A percentile compares a stretch with the other conserved stretches of the same genome.
Conservation (phyloP, 2,888 invertebrate species). For the Mycalesis mineus region DNA sequence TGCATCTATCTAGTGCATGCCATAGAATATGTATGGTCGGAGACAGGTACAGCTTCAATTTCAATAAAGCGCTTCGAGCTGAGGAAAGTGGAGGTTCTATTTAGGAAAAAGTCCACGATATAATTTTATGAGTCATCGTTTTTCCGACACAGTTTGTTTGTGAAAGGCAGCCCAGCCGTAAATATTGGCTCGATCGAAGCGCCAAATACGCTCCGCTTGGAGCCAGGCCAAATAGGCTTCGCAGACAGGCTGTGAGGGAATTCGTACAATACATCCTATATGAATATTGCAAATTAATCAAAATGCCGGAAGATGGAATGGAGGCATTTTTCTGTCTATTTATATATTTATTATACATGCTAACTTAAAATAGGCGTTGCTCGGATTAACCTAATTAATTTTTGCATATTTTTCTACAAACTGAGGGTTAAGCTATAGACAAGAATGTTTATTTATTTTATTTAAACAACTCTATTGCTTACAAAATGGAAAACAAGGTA, state of each 20-base stretch:
- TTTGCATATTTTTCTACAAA: no score
- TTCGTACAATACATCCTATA: constrained; percentile 7
- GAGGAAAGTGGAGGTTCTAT: background rate
- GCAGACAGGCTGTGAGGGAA: constrained; percentile 14
- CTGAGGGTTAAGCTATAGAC: no score
- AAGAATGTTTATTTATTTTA: no score
- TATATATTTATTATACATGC: background rate
- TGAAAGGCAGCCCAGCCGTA: constrained; percentile 24
- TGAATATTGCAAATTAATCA: background rate
- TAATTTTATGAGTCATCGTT: constrained; percentile 10
- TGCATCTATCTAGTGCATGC: no score
- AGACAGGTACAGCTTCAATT: no score
- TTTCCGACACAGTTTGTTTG: constrained; percentile 24
- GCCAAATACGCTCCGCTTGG: constrained; percentile 32
- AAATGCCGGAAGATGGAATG: background rate
- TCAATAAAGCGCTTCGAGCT: no score
- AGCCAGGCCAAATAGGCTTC: constrained; percentile 30
- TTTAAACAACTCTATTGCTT: no score
- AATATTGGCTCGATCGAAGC: constrained; percentile 33
- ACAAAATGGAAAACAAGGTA: no score
- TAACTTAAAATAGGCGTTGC: constrained; percentile 17
- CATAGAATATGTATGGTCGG: no score
- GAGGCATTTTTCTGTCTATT: no score
- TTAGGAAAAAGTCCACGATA: background rate
- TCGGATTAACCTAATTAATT: no score